These are phyloP conservation scores for Pasiphila rectangulata DNA, from an alignment of 2,888 invertebrate genomes.

Conservation along the genomic window DNA sequence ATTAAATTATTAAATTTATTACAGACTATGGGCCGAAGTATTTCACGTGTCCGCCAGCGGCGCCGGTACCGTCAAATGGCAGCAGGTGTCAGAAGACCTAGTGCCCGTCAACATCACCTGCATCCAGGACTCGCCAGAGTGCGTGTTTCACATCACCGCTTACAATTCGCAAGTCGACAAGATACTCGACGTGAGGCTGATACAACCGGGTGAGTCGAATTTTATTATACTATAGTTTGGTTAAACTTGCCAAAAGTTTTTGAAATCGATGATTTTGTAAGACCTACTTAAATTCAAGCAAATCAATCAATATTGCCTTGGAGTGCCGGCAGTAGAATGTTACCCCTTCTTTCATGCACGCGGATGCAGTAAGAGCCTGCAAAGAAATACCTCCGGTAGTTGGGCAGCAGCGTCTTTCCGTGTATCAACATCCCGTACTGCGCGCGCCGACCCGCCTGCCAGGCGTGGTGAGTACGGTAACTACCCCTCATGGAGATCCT, in stretches of 20 bases:
- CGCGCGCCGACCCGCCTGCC: too few relatives aligned
- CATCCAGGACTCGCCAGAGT: constrained; percentile 97
- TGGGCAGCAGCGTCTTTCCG: too few relatives aligned
- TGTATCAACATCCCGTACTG: too few relatives aligned
- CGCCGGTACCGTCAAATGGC: constrained; percentile 97
- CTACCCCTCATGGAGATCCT: too few relatives aligned
- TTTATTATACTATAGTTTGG: background rate
- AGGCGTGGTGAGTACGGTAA: too few relatives aligned
- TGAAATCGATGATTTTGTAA: background rate
- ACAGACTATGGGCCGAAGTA: constrained; percentile 98
- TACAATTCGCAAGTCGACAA: constrained; percentile 99
- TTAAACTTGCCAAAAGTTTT: background rate
- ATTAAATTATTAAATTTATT: constrained; percentile 28
- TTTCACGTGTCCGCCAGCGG: constrained; percentile 97
- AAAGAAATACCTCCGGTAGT: too few relatives aligned
- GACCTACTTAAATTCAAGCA: too few relatives aligned
- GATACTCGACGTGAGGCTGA: constrained; percentile 97
- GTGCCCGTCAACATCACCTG: constrained; percentile 99
- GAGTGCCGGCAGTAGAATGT: too few relatives aligned
- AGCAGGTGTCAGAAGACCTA: constrained; percentile 98
- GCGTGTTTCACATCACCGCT: constrained; percentile 98
- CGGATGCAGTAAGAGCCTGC: too few relatives aligned
- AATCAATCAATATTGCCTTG: too few relatives aligned
- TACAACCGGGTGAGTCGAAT: constrained; percentile 90
- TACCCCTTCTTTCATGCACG: too few relatives aligned